Evolutionary conservation across 2,113 vertebrate species (phyloP).

Genomic region (Bungarus multicinctus): DNA sequence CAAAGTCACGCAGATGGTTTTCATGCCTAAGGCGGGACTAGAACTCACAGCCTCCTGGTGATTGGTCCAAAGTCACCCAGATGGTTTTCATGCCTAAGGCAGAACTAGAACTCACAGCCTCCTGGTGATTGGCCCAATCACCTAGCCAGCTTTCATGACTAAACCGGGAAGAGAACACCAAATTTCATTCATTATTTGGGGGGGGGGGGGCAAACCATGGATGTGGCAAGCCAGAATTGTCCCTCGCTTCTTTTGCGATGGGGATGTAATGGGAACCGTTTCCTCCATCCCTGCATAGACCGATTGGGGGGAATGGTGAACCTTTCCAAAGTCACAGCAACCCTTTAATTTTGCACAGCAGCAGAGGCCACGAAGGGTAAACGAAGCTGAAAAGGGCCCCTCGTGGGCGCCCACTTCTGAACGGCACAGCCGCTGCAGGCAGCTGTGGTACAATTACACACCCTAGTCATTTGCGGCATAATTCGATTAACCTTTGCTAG

Average conservation of each 20-base stretch:
- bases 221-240: not conserved
- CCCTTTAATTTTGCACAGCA: not conserved
- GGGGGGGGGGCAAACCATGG: not conserved
- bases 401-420: not conserved
- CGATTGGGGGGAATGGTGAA: not conserved
- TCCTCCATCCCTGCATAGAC: fast-evolving
- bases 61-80: no score
- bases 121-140: no score
- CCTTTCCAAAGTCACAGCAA: not conserved
- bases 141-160: no score
- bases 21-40: no score
- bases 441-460: not conserved
- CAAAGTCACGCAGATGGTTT: no score
- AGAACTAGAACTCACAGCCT: no score
- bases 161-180: not conserved
- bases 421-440: conserved; percentile 4
- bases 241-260: not conserved
- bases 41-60: no score
- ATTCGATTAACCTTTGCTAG: conserved; percentile 52
- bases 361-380: not conserved
- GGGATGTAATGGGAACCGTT: not conserved
- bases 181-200: not conserved
- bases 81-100: fast-evolving
- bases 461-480: not conserved
- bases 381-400: not conserved